Base-by-base conservation (phyloP, 37 sponge, comb jelly and placozoan species). In the Spongilla lacustris region DNA sequence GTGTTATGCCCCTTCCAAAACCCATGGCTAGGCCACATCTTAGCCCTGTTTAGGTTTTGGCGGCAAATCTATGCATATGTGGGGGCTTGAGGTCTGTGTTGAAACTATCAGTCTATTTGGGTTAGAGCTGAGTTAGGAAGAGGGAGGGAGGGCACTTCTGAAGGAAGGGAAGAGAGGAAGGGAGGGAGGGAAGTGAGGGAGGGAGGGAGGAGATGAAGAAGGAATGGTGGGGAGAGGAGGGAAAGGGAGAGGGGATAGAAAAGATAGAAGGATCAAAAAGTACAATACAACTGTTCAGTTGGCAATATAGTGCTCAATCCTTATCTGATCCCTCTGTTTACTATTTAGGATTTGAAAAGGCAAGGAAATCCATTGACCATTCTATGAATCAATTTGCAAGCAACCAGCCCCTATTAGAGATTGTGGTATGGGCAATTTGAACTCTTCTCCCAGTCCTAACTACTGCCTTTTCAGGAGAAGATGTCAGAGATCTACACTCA, bases 401-500 rank as follows among this genome's bases (percentile, higher is more conserved):
- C 23, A 17, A 76, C 77, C 11, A 26, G 25, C 17, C 29, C 50
- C 14, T 26, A 5, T 8, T 58, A 50, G 2, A 2, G 46, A 38
- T 71, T 70, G 25, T 71, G 69, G 73, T 72, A 33, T 29, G 17
- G 31, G 10, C 29, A 48, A 27, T 81, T 71, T 71, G 35, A 71
- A 69, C 36, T 29, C 33, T 13, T 80, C 22, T 80, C 21, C 58
- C 75, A 37, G 23, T 67, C 27, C 19, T 58, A 58, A 14, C 21
- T 14, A 19, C 21, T 58, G 19, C 58, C 66, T 70, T 30, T 68
- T 25, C 81, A 90, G 90, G 87, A 81, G 23, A 76, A 72, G 33
- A 83, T 83, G 11, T 71, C 41, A 23, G 87, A 77, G 2, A 33
- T 91, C 29, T 91, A 91, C 58, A 82, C 81, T 8, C 50, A 77